phyloP scores from a whole-genome alignment of 2,797 vertebrate genomes.

The Gouania willdenowi region DNA sequence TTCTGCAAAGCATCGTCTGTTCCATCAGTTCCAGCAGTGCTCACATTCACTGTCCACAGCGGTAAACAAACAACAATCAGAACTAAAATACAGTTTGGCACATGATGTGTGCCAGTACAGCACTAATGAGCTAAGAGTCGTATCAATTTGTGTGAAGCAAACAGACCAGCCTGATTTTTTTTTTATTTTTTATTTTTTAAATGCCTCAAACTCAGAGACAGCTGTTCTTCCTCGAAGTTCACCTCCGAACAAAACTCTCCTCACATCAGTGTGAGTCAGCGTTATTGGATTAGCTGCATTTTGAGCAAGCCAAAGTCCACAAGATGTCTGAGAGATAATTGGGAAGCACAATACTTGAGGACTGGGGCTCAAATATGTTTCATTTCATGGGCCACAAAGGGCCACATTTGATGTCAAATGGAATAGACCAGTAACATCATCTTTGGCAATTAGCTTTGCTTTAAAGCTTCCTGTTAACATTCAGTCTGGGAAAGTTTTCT shows the following conservation, averaged over 20 bases:
- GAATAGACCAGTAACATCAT: no score
- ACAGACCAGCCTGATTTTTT: slow-evolving; percentile 25
- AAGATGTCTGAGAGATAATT: no score
- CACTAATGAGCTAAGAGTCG: slow-evolving; percentile 43
- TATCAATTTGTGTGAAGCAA: slow-evolving; percentile 32
- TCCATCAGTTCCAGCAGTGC: slow-evolving; percentile 11
- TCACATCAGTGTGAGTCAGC: slow-evolving; percentile 23
- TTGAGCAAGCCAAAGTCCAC: slow-evolving; percentile 1
- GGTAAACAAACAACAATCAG: slow-evolving; percentile 35
- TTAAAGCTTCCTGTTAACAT: no score
- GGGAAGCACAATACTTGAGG: no score
- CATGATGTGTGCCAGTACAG: slow-evolving; percentile 16
- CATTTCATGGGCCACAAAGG: no score
- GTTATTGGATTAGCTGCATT: slow-evolving; percentile 35
- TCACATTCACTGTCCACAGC: slow-evolving; percentile 15
- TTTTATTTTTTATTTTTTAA: background rate
- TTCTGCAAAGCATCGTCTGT: slow-evolving; percentile 20
- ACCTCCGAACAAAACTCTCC: slow-evolving; percentile 4
- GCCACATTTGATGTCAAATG: no score
- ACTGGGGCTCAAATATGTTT: no score
- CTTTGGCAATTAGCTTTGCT: no score
- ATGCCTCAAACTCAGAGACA: slow-evolving; percentile 23
- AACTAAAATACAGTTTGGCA: background rate
- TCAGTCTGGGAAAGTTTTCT: no score
- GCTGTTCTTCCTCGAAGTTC: slow-evolving; percentile 26